These are phyloP conservation scores for Sipha maydis DNA, from an alignment of 2,888 invertebrate species.

Conservation along the genomic window DNA sequence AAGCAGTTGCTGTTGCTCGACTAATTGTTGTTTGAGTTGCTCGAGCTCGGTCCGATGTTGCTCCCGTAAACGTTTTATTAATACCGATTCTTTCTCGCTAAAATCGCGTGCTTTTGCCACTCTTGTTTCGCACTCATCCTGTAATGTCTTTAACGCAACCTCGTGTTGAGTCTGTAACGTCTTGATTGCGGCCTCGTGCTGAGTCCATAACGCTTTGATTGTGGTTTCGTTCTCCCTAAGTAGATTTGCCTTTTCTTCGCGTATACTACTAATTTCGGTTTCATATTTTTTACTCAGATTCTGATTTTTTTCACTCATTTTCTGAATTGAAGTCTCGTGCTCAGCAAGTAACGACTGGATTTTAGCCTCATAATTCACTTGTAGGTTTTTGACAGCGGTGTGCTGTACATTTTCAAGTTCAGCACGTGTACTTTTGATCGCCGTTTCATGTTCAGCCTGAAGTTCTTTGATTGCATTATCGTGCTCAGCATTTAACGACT, in stretches of 20 bases:
- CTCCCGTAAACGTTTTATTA: neutral
- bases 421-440: neutral
- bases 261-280: neutral
- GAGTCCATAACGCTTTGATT: neutral
- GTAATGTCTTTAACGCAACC: neutral
- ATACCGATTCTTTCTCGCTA: neutral
- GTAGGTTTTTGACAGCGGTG: neutral
- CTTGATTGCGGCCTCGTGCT: neutral
- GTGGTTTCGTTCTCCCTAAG: neutral
- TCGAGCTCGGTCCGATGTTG: neutral
- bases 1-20: neutral
- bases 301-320: neutral
- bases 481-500: neutral
- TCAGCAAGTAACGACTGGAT: neutral
- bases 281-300: neutral
- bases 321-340: neutral
- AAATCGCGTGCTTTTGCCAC: neutral
- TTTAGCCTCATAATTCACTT: neutral
- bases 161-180: neutral
- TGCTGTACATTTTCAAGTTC: neutral
- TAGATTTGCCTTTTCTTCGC: neutral
- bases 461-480: neutral
- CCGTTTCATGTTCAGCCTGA: neutral
- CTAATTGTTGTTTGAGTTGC: neutral
- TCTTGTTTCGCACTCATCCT: neutral